Percentiles rank a stretch among this genome's conserved stretches.
Evolutionary conservation across 1,140 invertebrate species (phyloP).

Genomic region (Drosophila virilis): DNA sequence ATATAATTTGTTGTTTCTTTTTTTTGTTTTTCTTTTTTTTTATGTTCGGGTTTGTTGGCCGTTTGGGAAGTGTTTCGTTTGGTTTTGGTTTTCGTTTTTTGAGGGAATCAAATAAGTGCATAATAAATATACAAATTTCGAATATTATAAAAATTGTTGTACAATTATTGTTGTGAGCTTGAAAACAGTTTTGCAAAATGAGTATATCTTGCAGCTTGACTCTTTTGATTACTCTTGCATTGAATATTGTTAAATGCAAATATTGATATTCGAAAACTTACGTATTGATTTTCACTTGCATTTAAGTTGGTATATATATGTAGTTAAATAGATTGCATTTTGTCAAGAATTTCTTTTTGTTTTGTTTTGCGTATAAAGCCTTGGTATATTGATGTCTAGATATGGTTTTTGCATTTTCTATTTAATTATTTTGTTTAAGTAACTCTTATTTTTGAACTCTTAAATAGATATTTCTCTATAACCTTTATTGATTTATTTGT

Average conservation of each 20-base stretch:
- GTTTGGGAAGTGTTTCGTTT: conserved; percentile 39
- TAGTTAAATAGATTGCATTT: conserved; percentile 24
- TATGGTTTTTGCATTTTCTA: conserved; percentile 43
- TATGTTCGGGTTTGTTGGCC: conserved; percentile 30
- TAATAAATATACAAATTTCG: conserved; percentile 27
- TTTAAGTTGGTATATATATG: conserved; percentile 23
- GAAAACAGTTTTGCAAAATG: conserved; percentile 18
- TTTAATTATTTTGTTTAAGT: conserved; percentile 19
- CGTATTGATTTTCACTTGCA: conserved; percentile 38
- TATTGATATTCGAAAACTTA: conserved; percentile 62
- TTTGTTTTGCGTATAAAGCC: conserved; percentile 36
- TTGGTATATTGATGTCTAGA: conserved; percentile 36
- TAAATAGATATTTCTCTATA: conserved; percentile 23
- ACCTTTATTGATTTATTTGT: conserved; percentile 34
- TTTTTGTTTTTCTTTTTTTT: neutral
- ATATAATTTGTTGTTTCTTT: neutral
- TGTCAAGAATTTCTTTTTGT: conserved; percentile 11
- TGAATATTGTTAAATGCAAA: conserved; percentile 65
- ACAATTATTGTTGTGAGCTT: conserved; percentile 48
- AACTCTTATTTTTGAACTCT: conserved; percentile 31
- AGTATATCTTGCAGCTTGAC: conserved; percentile 28
- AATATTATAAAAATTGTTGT: conserved; percentile 46
- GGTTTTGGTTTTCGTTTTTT: conserved; percentile 1
- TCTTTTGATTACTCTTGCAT: conserved; percentile 50
- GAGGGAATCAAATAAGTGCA: conserved; percentile 24